Base-by-base conservation (phyloP, 2,888 invertebrate genomes). In the Lycocerus yunnanus region DNA sequence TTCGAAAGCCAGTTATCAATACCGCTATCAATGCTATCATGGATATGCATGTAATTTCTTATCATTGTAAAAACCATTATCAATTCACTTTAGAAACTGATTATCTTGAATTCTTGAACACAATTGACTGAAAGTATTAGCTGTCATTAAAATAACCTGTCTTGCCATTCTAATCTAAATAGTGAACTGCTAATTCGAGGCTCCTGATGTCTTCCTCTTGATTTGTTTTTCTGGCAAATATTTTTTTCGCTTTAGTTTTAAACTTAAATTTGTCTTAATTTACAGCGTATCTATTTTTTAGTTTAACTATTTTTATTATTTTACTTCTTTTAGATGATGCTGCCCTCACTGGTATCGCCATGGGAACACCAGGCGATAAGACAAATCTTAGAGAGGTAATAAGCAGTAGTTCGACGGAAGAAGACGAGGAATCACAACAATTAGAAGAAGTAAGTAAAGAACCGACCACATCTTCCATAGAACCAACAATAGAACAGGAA, bases 281-380 rank as follows among this genome's bases (percentile, higher is more conserved):
- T 15, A n/a, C n/a, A 20, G 13, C 16, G 8, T 24, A 15, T 15
- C 15, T 66, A n/a, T n/a, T 27, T 66, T n/a, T 14, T 27, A 21
- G 15, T 63, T 14, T n/a, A 70, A 27, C 15, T 61, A 13, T n/a
- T 70, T 68, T 18, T 15, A 58, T n/a, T 43, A 43, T 43, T 69
- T 70, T 21, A 58, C 63, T 70, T 60, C 66, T 85, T 84, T 14
- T 80, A 87, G 87, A 87, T 87, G 87, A 87, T 87, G 87, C 85
- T 87, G 86, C 83, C 84, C 82, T 83, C 83, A 85, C 84, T 87
- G 86, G 83, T 85, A 85, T 87, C 86, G 87, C 87, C 86, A 87
- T 87, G 87, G 87, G 86, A 86, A 87, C 87, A 85, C 87, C 87
- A 85, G 87, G 87, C 87, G 87, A 87, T 86, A 85, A 85, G 84